A percentile compares a stretch with the other conserved stretches of the same genome.
These are phyloP conservation scores for Tipula vernalis DNA, from an alignment of 2,888 invertebrate species.

Conservation along the genomic window DNA sequence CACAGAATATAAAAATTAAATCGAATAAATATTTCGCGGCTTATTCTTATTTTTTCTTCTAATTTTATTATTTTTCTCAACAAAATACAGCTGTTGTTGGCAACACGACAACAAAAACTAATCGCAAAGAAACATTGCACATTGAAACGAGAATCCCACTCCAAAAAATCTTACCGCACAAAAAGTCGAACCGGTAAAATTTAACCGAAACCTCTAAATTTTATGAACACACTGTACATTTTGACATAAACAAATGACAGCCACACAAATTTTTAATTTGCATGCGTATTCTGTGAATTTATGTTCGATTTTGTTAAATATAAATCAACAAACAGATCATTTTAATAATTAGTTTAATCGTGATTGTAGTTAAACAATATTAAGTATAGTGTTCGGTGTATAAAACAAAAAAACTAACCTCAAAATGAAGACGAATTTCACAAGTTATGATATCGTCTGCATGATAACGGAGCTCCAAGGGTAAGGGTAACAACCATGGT, in stretches of 20 bases:
- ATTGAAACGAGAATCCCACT: not conserved
- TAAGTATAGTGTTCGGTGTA: not conserved
- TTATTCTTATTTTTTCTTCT: too few relatives aligned
- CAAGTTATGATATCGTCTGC: slow-evolving; percentile 85
- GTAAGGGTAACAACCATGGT: slow-evolving; percentile 37
- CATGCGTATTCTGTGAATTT: not conserved
- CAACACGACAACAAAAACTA: too few relatives aligned
- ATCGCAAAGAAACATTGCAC: not conserved
- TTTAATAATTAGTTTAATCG: not conserved
- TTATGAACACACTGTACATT: not conserved
- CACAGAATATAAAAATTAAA: too few relatives aligned
- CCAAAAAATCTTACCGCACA: not conserved
- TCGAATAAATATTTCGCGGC: too few relatives aligned
- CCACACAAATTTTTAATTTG: not conserved
- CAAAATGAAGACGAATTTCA: slow-evolving; percentile 86
- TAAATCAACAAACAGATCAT: not conserved
- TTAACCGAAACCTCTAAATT: not conserved
- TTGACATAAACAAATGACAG: not conserved
- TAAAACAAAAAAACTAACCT: not conserved
- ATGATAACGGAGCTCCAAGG: slow-evolving; percentile 75
- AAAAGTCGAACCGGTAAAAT: not conserved
- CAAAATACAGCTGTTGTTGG: too few relatives aligned
- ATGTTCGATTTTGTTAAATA: not conserved
- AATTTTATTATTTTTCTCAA: too few relatives aligned
- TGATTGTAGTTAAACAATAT: not conserved